Evolutionary conservation across 2,113 vertebrate genomes (phyloP).

Genomic region (Erythrocercus mccallii): DNA sequence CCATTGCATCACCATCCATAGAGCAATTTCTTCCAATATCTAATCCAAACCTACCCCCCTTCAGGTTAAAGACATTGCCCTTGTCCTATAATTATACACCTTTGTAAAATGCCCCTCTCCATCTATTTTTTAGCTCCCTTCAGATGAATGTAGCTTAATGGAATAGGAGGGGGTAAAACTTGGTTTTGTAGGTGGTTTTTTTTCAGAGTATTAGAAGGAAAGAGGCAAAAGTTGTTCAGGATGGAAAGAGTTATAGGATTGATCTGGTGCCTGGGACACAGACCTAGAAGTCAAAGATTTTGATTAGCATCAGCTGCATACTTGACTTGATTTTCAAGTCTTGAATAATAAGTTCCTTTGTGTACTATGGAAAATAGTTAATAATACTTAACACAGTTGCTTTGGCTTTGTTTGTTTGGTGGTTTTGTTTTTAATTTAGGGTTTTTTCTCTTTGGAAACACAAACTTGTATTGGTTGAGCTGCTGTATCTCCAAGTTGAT

Average conservation of each 20-base stretch:
- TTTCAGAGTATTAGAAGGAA: not conserved
- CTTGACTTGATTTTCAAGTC: not conserved
- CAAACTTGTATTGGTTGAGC: not conserved
- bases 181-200: fast-evolving
- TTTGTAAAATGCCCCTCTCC: not conserved
- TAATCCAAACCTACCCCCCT: not conserved
- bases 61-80: not conserved
- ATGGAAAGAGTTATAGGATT: not conserved
- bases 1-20: not conserved
- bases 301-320: not conserved
- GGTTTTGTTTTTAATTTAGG: not conserved
- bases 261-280: not conserved
- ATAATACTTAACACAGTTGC: not conserved
- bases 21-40: not conserved
- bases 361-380: not conserved
- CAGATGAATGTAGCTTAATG: not conserved
- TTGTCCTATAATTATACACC: fast-evolving
- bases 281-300: not conserved
- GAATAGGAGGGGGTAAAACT: fast-evolving
- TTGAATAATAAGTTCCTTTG: not conserved
- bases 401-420: not conserved
- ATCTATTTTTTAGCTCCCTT: not conserved
- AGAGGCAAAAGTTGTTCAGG: not conserved
- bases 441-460: not conserved
- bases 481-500: not conserved